A percentile compares a stretch with the other conserved stretches of the same genome.
Conservation (phyloP, 2,797 vertebrate genomes). For the Basileuterus tristriatus region DNA sequence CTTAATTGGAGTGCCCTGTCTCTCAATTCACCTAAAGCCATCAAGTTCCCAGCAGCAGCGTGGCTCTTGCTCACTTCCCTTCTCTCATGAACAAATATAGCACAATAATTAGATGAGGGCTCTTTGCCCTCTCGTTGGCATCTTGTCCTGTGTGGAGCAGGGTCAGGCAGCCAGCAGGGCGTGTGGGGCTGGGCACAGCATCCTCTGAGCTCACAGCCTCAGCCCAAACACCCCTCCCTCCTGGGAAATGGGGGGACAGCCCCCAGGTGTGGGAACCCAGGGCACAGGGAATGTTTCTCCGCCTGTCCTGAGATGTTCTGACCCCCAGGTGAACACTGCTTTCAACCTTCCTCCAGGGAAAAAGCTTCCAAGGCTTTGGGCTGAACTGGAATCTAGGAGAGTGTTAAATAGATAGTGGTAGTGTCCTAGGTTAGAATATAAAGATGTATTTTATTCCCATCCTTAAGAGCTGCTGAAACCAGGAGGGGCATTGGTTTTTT, state of each 20-base stretch:
- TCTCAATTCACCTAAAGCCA: background rate
- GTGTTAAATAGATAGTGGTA: background rate
- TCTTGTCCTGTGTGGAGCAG: background rate
- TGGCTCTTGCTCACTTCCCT: background rate
- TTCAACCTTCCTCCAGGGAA: background rate
- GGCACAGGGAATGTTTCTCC: background rate
- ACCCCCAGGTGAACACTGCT: background rate
- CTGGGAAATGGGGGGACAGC: fast-evolving
- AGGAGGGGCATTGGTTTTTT: too few relatives aligned
- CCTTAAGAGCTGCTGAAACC: too few relatives aligned
- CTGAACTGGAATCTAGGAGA: background rate
- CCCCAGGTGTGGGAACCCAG: background rate
- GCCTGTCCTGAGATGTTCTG: background rate
- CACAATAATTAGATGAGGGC: background rate
- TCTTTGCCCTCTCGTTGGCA: background rate
- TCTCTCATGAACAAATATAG: background rate
- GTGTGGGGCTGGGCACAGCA: background rate
- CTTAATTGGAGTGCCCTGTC: background rate
- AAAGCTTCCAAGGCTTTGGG: background rate
- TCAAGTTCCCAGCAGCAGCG: background rate
- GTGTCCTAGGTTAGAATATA: too few relatives aligned
- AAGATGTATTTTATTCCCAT: too few relatives aligned
- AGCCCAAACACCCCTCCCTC: background rate
- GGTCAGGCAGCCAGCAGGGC: background rate
- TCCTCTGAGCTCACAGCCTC: background rate